These are phyloP conservation scores for Orthosia gracilis DNA, from an alignment of 2,888 invertebrate species.

Conservation along the genomic window DNA sequence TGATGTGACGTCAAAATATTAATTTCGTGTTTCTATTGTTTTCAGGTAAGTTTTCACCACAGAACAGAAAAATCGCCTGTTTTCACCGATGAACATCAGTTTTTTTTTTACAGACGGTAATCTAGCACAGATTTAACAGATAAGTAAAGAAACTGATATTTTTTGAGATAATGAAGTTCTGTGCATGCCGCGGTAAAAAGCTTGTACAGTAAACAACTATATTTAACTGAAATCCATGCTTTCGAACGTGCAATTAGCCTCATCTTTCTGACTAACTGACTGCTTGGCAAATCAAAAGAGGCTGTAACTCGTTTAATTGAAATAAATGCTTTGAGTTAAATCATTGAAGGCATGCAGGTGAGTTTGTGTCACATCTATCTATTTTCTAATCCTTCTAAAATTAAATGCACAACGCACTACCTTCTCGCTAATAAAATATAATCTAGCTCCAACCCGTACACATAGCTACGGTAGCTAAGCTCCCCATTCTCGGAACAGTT, in stretches of 20 bases:
- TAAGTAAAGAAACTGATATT: not conserved
- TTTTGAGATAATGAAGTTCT: too few species aligned
- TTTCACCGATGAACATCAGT: not conserved
- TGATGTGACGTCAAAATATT: not conserved
- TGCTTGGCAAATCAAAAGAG: too few species aligned
- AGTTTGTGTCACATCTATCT: too few species aligned
- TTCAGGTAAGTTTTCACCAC: constrained; percentile 43
- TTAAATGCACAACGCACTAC: not conserved
- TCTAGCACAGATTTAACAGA: not conserved
- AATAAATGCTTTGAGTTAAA: too few species aligned
- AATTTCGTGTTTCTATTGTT: constrained; percentile 24
- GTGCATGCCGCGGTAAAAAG: too few species aligned
- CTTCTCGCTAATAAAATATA: not conserved
- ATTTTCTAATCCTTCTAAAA: too few species aligned
- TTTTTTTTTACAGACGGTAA: too few species aligned
- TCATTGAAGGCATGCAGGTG: too few species aligned
- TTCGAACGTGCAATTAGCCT: too few species aligned
- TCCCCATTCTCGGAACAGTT: constrained; percentile 13
- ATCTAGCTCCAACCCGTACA: not conserved
- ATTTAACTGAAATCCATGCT: not conserved
- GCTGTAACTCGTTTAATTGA: too few species aligned
- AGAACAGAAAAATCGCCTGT: too few species aligned
- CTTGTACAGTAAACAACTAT: not conserved
- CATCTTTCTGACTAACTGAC: not conserved
- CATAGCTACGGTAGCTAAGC: not conserved